These are phyloP conservation scores for Urosaurus nigricauda DNA, from an alignment of 2,797 vertebrate genomes.

Conservation along the genomic window DNA sequence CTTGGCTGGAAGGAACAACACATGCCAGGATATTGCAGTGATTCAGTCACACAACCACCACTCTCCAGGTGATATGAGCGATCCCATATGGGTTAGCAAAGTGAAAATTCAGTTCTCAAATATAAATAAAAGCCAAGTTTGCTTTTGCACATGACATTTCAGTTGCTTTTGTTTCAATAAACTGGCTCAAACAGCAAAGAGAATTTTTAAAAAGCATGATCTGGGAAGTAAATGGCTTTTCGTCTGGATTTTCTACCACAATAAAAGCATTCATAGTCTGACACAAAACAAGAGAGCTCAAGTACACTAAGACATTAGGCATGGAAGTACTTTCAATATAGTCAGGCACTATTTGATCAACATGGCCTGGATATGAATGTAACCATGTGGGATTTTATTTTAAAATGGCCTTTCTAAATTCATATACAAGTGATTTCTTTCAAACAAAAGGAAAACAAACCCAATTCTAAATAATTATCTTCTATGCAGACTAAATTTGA, in stretches of 20 bases:
- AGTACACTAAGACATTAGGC: not conserved
- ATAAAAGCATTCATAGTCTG: not conserved
- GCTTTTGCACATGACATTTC: not conserved
- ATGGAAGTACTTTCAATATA: not conserved
- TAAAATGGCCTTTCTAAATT: not conserved
- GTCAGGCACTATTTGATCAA: not conserved
- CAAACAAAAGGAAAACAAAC: not conserved
- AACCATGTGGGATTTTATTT: not conserved
- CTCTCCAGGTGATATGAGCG: not conserved
- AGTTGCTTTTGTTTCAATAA: slow-evolving; percentile 8
- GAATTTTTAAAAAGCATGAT: not conserved
- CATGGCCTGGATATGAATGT: not conserved
- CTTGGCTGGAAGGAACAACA: not conserved
- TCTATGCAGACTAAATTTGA: not conserved
- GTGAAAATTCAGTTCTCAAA: not conserved
- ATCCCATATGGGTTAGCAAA: not conserved
- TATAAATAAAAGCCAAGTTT: not conserved
- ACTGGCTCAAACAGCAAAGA: not conserved
- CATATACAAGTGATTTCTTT: not conserved
- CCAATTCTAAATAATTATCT: not conserved
- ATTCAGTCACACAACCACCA: no score
- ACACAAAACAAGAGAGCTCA: not conserved
- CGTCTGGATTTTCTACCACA: not conserved
- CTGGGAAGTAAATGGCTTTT: not conserved
- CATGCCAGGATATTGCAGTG: not conserved